Evolutionary conservation across 1,140 invertebrate species (phyloP).

Genomic region (Drosophila novamexicana): DNA sequence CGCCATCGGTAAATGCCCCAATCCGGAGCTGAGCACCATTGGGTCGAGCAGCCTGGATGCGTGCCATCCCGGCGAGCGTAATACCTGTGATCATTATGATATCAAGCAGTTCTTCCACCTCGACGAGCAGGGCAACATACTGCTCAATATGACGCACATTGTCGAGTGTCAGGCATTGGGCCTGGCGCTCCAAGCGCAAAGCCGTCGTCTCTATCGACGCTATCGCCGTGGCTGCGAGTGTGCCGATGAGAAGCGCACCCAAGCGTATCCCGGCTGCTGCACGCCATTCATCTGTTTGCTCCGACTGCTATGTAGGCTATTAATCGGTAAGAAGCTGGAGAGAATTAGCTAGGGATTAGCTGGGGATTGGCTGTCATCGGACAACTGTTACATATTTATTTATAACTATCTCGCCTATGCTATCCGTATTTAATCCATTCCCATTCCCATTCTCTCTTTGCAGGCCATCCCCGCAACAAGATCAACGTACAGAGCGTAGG

Average conservation of each 20-base stretch:
- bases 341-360: background rate
- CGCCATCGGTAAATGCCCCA: slow-evolving; percentile 76
- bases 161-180: slow-evolving; percentile 70
- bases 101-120: slow-evolving; percentile 83
- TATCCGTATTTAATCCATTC: background rate
- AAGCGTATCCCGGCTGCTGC: slow-evolving; percentile 50
- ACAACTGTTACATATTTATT: no score
- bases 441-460: background rate
- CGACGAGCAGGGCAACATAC: slow-evolving; percentile 83
- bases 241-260: slow-evolving; percentile 57
- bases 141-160: slow-evolving; percentile 77
- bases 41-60: slow-evolving; percentile 21
- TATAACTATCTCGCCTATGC: background rate
- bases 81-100: slow-evolving; percentile 80
- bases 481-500: slow-evolving; percentile 86
- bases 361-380: no score
- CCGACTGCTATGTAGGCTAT: slow-evolving; percentile 46
- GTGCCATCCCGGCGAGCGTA: slow-evolving; percentile 70
- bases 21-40: slow-evolving; percentile 12
- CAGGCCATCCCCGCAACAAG: slow-evolving; percentile 85
- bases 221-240: slow-evolving; percentile 70
- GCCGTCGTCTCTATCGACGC: slow-evolving; percentile 68
- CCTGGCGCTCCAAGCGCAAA: slow-evolving; percentile 56
- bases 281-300: slow-evolving; percentile 42
- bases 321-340: slow-evolving; percentile 62